Evolutionary conservation across 2,888 invertebrate genomes (phyloP).

Genomic region (Pseudococcus jackbeardsleyi): DNA sequence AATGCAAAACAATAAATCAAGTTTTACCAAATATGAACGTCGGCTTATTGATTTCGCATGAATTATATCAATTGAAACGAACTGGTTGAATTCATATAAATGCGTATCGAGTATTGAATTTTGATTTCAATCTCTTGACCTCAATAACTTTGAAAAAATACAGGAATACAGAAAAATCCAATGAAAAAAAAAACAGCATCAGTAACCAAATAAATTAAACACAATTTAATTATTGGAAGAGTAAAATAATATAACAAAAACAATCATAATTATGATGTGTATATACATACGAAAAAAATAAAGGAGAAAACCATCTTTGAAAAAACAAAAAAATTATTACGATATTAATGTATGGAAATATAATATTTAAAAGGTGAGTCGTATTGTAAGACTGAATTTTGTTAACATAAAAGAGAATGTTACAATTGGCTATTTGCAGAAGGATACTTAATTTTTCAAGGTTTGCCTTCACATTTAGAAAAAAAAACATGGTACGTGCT

Average conservation of each 20-base stretch:
- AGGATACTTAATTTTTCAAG: neutral
- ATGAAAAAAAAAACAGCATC: neutral
- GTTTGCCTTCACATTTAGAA: neutral
- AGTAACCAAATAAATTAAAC: slow-evolving; percentile 32
- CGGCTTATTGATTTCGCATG: neutral
- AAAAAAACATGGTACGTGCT: slow-evolving; percentile 13
- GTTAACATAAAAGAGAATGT: slow-evolving; percentile 37
- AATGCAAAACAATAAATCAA: slow-evolving; percentile 1
- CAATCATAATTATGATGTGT: slow-evolving; percentile 52
- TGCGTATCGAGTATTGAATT: neutral
- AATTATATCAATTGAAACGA: neutral
- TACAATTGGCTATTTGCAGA: slow-evolving; percentile 35
- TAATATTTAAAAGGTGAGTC: slow-evolving; percentile 39
- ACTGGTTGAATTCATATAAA: neutral
- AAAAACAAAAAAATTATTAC: slow-evolving; percentile 37
- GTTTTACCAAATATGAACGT: slow-evolving; percentile 30
- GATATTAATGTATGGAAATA: slow-evolving; percentile 39
- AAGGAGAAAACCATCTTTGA: neutral
- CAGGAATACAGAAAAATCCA: neutral
- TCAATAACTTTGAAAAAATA: slow-evolving; percentile 29
- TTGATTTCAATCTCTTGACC: neutral
- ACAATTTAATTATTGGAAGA: slow-evolving; percentile 8
- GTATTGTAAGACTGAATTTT: slow-evolving; percentile 33
- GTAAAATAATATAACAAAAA: slow-evolving; percentile 52
- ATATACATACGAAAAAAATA: slow-evolving; percentile 41